Conservation (phyloP, 1,140 invertebrate genomes). For the Drosophila kikkawai region DNA sequence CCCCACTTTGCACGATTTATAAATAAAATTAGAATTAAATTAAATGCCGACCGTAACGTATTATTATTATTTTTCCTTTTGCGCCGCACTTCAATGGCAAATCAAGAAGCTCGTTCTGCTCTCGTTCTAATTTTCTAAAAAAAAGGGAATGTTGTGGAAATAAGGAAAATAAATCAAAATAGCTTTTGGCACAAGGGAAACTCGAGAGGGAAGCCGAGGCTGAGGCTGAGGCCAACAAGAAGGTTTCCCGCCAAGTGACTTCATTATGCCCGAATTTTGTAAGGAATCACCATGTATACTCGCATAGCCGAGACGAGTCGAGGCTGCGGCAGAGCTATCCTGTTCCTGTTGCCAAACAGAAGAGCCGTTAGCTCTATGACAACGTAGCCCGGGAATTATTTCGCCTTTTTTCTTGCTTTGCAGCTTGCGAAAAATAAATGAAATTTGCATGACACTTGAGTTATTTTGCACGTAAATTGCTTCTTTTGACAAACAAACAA, state of each 20-base stretch:
- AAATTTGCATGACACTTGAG: constrained; percentile 85
- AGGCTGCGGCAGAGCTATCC: constrained; percentile 19
- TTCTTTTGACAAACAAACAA: constrained; percentile 84
- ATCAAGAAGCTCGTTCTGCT: constrained; percentile 68
- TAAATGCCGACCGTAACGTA: constrained; percentile 59
- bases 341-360: constrained; percentile 11
- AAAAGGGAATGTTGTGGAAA: constrained; percentile 32
- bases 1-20: constrained; percentile 44
- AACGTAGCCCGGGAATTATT: constrained; percentile 75
- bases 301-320: constrained; percentile 15
- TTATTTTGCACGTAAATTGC: constrained; percentile 85
- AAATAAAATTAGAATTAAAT: constrained; percentile 83
- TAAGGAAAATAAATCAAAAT: constrained; percentile 51
- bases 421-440: constrained; percentile 82
- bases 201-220: constrained; percentile 7
- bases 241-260: constrained; percentile 65
- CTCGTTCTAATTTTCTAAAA: constrained; percentile 67
- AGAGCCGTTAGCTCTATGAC: constrained; percentile 63
- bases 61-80: constrained; percentile 62
- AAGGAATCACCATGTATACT: constrained; percentile 60
- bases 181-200: constrained; percentile 34
- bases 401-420: constrained; percentile 44
- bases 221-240: constrained; percentile 25
- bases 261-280: constrained; percentile 75
- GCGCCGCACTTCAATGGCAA: constrained; percentile 67